These are phyloP conservation scores for Trichogramma dendrolimi DNA, from an alignment of 2,888 invertebrate genomes.

Conservation along the genomic window DNA sequence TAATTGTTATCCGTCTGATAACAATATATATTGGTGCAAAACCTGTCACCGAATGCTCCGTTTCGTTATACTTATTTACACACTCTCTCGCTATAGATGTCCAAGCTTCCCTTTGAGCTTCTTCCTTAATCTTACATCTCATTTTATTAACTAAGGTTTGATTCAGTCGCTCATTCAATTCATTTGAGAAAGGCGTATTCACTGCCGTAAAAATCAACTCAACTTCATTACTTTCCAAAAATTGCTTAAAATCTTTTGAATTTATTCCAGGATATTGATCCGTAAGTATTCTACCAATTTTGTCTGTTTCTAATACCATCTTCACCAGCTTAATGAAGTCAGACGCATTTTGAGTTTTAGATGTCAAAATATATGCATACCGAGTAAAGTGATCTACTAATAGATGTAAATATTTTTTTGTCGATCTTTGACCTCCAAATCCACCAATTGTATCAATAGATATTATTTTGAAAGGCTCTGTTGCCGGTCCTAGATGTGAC, in stretches of 20 bases:
- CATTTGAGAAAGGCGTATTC: constrained; percentile 17
- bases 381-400: constrained; percentile 23
- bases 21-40: constrained; percentile 36
- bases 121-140: constrained; percentile 27
- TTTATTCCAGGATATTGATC: constrained; percentile 26
- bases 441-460: constrained; percentile 33
- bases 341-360: constrained; percentile 21
- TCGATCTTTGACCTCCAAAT: constrained; percentile 26
- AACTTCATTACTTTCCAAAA: constrained; percentile 13
- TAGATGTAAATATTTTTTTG: constrained; percentile 29
- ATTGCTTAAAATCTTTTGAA: constrained; percentile 24
- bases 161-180: constrained; percentile 16
- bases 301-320: constrained; percentile 7
- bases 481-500: constrained; percentile 31
- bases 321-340: constrained; percentile 22
- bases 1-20: too few relatives aligned
- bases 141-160: constrained; percentile 26
- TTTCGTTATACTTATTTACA: constrained; percentile 36
- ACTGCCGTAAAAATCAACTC: constrained; percentile 18
- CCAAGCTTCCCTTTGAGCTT: constrained; percentile 19
- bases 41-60: constrained; percentile 34
- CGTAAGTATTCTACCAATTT: constrained; percentile 19
- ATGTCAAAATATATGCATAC: constrained; percentile 21
- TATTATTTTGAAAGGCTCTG: constrained; percentile 28
- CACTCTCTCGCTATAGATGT: constrained; percentile 23